Percentiles rank a stretch among this genome's conserved stretches.
These are phyloP conservation scores for Caenorhabditis becei DNA, from an alignment of 2,888 invertebrate genomes.

Conservation along the genomic window DNA sequence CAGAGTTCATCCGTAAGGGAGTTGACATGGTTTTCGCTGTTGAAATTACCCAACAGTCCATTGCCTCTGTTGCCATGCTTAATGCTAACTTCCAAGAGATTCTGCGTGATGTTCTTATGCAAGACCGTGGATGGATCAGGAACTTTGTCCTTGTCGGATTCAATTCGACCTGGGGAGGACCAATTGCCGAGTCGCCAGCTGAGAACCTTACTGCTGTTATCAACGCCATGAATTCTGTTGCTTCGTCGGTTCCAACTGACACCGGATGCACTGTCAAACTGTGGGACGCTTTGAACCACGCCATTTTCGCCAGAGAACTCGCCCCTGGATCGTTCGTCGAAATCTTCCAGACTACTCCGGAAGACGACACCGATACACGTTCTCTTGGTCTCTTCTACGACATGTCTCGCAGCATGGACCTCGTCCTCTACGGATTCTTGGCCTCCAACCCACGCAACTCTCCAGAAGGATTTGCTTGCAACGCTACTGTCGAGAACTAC, in stretches of 20 bases:
- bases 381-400: constrained; percentile 62
- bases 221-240: constrained; percentile 47
- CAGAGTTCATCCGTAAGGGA: constrained; percentile 57
- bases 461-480: constrained; percentile 66
- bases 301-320: constrained; percentile 53
- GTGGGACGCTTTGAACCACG: constrained; percentile 67
- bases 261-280: constrained; percentile 66
- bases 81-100: constrained; percentile 63
- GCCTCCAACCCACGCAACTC: constrained; percentile 12
- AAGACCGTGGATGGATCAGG: constrained; percentile 66
- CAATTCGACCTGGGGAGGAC: constrained; percentile 73
- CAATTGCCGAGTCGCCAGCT: constrained; percentile 56
- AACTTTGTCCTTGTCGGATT: constrained; percentile 70
- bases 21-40: constrained; percentile 75
- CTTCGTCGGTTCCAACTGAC: constrained; percentile 53
- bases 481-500: constrained; percentile 60
- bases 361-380: constrained; percentile 58
- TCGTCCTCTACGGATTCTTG: constrained; percentile 63
- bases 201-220: constrained; percentile 50
- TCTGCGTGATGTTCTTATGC: constrained; percentile 65
- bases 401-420: constrained; percentile 52
- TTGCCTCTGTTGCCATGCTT: constrained; percentile 58
- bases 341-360: constrained; percentile 70
- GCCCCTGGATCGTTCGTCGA: constrained; percentile 68
- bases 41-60: constrained; percentile 65